These are phyloP conservation scores for Coryphaenoides rupestris DNA, from an alignment of 2,113 vertebrate species.

Conservation along the genomic window DNA sequence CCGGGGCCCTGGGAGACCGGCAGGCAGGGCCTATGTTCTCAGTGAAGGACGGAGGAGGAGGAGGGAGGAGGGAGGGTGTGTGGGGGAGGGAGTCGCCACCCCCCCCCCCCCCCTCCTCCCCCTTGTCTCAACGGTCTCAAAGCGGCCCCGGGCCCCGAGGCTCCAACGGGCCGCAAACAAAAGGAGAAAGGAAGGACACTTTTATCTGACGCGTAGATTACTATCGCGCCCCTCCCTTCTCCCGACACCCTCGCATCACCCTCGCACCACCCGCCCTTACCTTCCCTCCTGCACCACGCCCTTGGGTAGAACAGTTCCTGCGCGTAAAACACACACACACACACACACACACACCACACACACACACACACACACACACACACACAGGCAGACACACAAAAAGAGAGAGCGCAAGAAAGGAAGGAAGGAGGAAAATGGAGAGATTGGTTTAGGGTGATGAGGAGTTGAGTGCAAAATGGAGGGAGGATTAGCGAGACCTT, in stretches of 20 bases:
- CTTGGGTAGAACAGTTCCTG: conserved; percentile 68
- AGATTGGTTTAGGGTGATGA: conserved; percentile 71
- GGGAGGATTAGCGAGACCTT: conserved; percentile 34
- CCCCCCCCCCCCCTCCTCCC: conserved; percentile 17
- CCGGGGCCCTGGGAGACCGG: conserved; percentile 52
- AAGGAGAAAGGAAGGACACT: conserved; percentile 60
- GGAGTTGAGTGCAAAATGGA: conserved; percentile 30
- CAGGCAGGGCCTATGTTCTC: conserved; percentile 67
- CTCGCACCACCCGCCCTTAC: conserved; percentile 15
- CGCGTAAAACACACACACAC: conserved; percentile 76
- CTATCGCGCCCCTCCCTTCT: conserved; percentile 35
- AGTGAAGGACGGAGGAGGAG: conserved; percentile 76
- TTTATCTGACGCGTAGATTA: conserved; percentile 64
- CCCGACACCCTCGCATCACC: conserved; percentile 72
- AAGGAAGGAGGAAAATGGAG: too few relatives aligned
- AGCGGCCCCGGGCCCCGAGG: conserved; percentile 89
- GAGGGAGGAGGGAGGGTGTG: too few relatives aligned
- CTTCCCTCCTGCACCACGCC: conserved; percentile 70
- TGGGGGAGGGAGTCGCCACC: too few relatives aligned
- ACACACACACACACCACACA: too few relatives aligned
- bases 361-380: too few relatives aligned
- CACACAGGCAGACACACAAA: too few relatives aligned
- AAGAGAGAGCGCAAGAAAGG: too few relatives aligned
- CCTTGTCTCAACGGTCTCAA: conserved; percentile 80
- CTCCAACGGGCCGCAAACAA: conserved; percentile 78